Evolutionary conservation across 2,113 vertebrate species (phyloP).

Genomic region (Aegithalos caudatus): DNA sequence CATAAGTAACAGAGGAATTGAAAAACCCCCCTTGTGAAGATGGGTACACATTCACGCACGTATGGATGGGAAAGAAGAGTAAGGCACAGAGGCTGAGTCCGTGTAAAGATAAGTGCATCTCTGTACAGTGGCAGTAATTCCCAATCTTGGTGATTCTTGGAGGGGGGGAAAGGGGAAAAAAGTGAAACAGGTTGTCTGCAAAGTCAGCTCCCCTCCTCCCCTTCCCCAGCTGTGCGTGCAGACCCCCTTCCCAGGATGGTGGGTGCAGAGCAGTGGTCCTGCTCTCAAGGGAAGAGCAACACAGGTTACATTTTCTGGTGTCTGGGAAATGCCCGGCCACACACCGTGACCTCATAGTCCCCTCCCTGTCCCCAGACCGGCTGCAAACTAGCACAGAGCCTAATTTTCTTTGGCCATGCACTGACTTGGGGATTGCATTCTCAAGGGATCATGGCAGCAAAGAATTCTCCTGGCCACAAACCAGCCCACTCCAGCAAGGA

Average conservation of each 20-base stretch:
- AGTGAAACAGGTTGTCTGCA: slow-evolving; percentile 7
- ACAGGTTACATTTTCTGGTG: not conserved
- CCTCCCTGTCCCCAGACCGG: not conserved
- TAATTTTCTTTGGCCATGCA: not conserved
- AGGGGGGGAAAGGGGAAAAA: accelerated
- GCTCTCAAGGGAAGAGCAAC: not conserved
- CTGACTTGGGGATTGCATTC: not conserved
- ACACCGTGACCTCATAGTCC: not conserved
- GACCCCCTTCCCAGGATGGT: not conserved
- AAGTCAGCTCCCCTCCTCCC: not conserved
- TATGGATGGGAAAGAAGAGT: not conserved
- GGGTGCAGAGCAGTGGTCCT: not conserved
- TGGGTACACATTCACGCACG: accelerated
- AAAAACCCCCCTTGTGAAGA: not conserved
- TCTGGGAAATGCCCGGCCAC: not conserved
- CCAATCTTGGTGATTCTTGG: not conserved
- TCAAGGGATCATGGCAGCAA: not conserved
- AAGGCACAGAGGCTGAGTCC: not conserved
- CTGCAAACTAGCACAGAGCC: not conserved
- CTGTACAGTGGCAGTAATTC: not conserved
- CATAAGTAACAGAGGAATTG: not conserved
- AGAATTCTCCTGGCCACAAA: not conserved
- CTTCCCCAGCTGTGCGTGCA: not conserved
- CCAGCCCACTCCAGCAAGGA: not conserved
- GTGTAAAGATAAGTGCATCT: not conserved